Evolutionary conservation across 2,888 invertebrate genomes (phyloP).

Genomic region (Andrena marginata): DNA sequence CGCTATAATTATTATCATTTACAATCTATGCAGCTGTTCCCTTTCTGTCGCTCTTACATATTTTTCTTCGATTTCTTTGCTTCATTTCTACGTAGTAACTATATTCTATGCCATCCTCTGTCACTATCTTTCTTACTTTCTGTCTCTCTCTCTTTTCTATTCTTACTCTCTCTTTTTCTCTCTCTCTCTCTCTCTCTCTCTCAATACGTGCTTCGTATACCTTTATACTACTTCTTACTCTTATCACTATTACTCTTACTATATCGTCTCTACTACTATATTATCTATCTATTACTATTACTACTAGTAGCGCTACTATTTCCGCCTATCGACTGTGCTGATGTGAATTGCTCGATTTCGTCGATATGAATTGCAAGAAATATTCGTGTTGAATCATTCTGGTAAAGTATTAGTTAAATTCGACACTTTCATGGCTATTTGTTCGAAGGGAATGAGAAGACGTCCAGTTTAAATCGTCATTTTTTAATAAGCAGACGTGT

Average conservation of each 20-base stretch:
- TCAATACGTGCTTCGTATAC: conserved; percentile 55
- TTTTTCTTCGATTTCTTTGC: conserved; percentile 4
- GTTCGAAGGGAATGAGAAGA: not conserved
- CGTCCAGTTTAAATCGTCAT: too few relatives aligned
- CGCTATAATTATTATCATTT: conserved; percentile 56
- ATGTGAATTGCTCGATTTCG: conserved; percentile 35
- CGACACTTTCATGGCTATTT: not conserved
- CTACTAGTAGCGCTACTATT: conserved; percentile 53
- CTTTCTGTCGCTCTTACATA: conserved; percentile 32
- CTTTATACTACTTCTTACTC: conserved; percentile 60
- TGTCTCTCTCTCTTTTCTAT: conserved; percentile 38
- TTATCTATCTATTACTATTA: conserved; percentile 59
- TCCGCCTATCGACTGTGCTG: conserved; percentile 39
- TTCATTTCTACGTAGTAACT: conserved; percentile 32
- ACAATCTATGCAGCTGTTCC: conserved; percentile 21
- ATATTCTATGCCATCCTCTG: conserved; percentile 13
- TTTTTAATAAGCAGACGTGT: not conserved
- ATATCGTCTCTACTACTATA: conserved; percentile 65
- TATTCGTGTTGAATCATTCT: not conserved
- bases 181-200: conserved; percentile 52
- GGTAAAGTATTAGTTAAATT: not conserved
- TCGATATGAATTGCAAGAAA: not conserved
- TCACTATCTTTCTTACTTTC: conserved; percentile 26
- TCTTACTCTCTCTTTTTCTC: conserved; percentile 40
- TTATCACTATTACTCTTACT: conserved; percentile 64